A percentile compares a stretch with the other conserved stretches of the same genome.
Evolutionary conservation across 2,113 vertebrate genomes (phyloP).

Genomic region (Mesembrinibis cayennensis): DNA sequence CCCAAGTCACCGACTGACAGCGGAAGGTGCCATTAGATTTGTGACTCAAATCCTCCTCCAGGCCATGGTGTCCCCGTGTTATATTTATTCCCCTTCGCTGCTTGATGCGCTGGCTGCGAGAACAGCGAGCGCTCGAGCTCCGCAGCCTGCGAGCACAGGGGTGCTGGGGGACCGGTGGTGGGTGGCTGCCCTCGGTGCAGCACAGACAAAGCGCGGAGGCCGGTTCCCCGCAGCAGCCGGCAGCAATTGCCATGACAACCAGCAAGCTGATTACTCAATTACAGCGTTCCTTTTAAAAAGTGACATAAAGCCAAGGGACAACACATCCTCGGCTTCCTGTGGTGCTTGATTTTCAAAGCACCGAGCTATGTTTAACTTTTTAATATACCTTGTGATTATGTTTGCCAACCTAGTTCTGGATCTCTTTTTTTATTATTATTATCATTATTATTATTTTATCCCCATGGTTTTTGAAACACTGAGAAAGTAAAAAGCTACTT

Average conservation of each 20-base stretch:
- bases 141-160: not conserved
- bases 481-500: not conserved
- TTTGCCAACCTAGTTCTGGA: slow-evolving; percentile 15
- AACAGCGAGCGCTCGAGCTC: not conserved
- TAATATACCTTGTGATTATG: slow-evolving; percentile 22
- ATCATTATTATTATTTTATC: not conserved
- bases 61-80: not conserved
- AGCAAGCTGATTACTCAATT: slow-evolving; percentile 56
- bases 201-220: not conserved
- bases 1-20: not conserved
- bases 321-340: not conserved
- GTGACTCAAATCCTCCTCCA: not conserved
- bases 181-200: not conserved
- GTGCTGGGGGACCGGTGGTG: not conserved
- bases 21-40: not conserved
- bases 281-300: slow-evolving; percentile 27
- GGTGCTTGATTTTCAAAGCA: slow-evolving; percentile 16
- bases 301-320: slow-evolving; percentile 28
- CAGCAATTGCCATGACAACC: slow-evolving; percentile 60
- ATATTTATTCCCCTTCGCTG: not conserved
- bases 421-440: not conserved
- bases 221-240: slow-evolving; percentile 22
- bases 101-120: not conserved
- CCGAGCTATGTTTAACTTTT: slow-evolving; percentile 33
- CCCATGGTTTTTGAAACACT: not conserved